Percentiles rank a stretch among this genome's conserved stretches.
Conservation (phyloP, 92 coral and sea anemone species). For the Pocillopora grandis region DNA sequence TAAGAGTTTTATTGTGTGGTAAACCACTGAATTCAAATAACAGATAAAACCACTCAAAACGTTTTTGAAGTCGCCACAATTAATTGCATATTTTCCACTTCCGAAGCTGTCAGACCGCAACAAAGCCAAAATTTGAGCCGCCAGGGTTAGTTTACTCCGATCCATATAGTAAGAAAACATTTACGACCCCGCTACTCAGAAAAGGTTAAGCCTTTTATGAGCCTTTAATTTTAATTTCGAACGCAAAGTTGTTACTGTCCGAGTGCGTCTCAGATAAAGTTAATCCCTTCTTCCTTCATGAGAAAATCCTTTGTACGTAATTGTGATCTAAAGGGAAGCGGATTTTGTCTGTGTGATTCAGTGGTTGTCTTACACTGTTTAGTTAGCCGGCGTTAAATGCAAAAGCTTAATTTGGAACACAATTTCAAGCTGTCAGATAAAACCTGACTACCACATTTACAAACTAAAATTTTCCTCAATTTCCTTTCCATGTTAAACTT, state of each 20-base stretch:
- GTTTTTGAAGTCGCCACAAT: not conserved
- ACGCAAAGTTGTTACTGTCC: not conserved
- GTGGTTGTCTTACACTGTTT: constrained; percentile 2
- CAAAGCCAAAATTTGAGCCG: not conserved
- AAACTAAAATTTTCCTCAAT: not conserved
- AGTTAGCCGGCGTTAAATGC: not conserved
- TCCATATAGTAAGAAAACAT: not conserved
- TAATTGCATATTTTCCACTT: constrained; percentile 1
- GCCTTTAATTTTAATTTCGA: constrained; percentile 12
- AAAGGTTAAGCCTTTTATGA: constrained; percentile 32
- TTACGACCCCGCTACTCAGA: constrained; percentile 8
- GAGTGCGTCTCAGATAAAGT: not conserved
- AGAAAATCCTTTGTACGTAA: constrained; percentile 25
- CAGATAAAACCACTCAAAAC: not conserved
- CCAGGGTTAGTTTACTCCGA: not conserved
- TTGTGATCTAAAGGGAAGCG: not conserved
- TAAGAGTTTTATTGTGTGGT: not conserved
- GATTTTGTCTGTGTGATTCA: constrained; percentile 1
- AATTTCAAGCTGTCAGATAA: not conserved
- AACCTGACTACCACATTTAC: not conserved
- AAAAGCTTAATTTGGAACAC: not conserved
- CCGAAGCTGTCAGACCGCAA: not conserved
- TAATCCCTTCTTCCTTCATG: not conserved
- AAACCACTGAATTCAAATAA: not conserved
- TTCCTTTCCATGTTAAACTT: not conserved